Conservation (phyloP, 2,888 invertebrate genomes). For the Stenolophus ochropezus region DNA sequence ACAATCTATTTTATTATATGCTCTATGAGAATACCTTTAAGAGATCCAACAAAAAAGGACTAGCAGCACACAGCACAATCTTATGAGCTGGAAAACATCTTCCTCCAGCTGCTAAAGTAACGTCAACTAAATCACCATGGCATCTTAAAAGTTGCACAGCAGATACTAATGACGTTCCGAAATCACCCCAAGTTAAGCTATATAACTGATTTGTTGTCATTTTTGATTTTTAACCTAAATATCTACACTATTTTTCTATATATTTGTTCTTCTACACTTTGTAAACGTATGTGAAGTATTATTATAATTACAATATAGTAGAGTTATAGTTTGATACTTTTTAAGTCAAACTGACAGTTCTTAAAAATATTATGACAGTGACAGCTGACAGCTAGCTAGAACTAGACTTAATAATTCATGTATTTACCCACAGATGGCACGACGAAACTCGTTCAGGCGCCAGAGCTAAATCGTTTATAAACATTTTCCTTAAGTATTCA, state of each 20-base stretch:
- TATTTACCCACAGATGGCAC: background rate
- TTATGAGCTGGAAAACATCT: conserved; percentile 79
- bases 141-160: conserved; percentile 78
- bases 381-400: background rate
- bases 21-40: conserved; percentile 74
- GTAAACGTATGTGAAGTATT: background rate
- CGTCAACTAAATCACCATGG: conserved; percentile 79
- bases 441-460: background rate
- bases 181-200: conserved; percentile 80
- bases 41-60: conserved; percentile 78
- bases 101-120: conserved; percentile 79
- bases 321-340: conserved; percentile 5
- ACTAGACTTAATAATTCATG: background rate
- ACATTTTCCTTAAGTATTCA: too few species aligned
- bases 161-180: conserved; percentile 77
- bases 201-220: conserved; percentile 77
- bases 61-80: conserved; percentile 79
- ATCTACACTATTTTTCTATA: background rate
- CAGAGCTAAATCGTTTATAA: too few species aligned
- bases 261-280: background rate
- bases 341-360: background rate
- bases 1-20: background rate
- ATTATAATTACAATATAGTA: background rate
- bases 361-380: conserved; percentile 42
- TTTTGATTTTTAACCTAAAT: conserved; percentile 43